Conservation (phyloP, 1,140 invertebrate genomes). For the Acromyrmex heyeri region DNA sequence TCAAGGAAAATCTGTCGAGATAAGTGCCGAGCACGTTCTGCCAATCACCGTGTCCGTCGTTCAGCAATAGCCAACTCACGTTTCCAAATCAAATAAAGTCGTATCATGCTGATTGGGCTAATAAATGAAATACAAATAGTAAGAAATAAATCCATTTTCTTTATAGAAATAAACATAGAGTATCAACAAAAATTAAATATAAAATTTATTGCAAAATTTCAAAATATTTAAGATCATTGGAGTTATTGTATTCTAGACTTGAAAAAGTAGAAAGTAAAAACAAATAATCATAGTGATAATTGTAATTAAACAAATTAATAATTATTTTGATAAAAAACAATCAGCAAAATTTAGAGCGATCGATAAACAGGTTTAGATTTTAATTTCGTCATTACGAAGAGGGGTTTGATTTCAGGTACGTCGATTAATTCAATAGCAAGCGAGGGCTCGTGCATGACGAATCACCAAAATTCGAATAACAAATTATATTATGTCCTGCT, state of each 20-base stretch:
- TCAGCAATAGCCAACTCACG: conserved; percentile 40
- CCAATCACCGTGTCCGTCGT: conserved; percentile 64
- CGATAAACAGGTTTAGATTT: conserved; percentile 26
- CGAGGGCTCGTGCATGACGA: neutral
- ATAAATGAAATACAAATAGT: conserved; percentile 42
- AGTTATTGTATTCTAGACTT: neutral
- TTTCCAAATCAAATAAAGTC: conserved; percentile 47
- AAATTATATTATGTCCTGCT: conserved; percentile 44
- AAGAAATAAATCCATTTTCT: conserved; percentile 22
- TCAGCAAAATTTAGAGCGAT: neutral
- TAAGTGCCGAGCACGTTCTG: conserved; percentile 70
- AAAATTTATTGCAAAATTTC: neutral
- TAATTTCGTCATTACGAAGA: conserved; percentile 16
- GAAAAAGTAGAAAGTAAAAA: neutral
- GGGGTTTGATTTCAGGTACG: conserved; percentile 35
- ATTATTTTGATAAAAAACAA: neutral
- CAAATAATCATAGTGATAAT: conserved; percentile 16
- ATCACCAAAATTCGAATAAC: conserved; percentile 38
- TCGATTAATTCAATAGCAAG: conserved; percentile 39
- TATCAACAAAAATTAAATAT: neutral
- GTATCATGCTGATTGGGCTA: conserved; percentile 30
- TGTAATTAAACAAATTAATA: conserved; percentile 36
- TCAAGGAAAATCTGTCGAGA: conserved; percentile 68
- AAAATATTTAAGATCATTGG: neutral
- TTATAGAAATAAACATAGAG: neutral